Conservation (phyloP, 2,113 vertebrate species). For the Podarcis raffonei region DNA sequence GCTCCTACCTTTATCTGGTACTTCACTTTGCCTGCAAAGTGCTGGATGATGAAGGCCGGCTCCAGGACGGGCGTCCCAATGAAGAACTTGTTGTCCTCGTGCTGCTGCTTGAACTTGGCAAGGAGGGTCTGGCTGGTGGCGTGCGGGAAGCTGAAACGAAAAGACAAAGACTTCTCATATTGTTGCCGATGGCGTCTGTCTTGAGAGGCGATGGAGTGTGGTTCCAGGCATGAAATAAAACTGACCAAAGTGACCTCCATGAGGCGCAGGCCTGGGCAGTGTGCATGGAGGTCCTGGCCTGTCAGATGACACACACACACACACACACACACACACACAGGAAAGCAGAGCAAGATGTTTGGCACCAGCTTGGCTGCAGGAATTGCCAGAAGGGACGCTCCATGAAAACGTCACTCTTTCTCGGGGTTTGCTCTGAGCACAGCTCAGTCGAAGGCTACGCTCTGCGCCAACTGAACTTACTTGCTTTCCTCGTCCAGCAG, state of each 20-base stretch:
- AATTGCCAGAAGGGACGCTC: neutral
- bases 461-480: slow-evolving; percentile 73
- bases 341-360: no score
- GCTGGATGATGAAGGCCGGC: slow-evolving; percentile 94
- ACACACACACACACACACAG: no score
- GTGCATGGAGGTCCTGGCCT: no score
- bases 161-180: no score
- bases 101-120: slow-evolving; percentile 98
- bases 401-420: neutral
- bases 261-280: no score
- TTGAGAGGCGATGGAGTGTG: no score
- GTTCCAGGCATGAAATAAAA: no score
- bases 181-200: no score
- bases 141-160: slow-evolving; percentile 86
- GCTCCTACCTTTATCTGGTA: slow-evolving; percentile 91
- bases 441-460: no score
- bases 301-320: no score
- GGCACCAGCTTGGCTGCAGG: neutral
- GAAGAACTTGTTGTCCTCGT: slow-evolving; percentile 93
- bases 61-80: slow-evolving; percentile 93
- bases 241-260: no score
- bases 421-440: neutral
- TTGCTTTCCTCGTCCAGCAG: slow-evolving; percentile 99
- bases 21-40: slow-evolving; percentile 96
- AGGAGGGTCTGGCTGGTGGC: slow-evolving; percentile 94